Evolutionary conservation across 2,113 vertebrate species (phyloP), one percentile per base, ranked within the genome.

Genomic region (Anthoscopus minutus): DNA sequence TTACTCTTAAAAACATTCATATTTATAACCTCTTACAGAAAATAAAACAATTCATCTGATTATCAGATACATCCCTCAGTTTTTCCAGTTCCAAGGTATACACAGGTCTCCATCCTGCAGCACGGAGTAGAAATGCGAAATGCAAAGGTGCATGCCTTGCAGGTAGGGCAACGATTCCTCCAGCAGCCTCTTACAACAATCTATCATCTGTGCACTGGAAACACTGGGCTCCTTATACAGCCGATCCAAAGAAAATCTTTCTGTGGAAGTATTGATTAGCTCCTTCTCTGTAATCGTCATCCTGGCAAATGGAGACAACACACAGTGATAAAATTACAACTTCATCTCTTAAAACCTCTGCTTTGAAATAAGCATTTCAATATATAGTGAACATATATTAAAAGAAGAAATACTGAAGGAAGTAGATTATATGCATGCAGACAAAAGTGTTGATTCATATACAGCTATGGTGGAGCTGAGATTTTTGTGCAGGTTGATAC

Each of bases 41-140:
- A 96, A 94, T 94, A 95, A 61, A 66, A 94, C 61, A 65, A 80
- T 47, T 73, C 7, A 56, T 94, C 88, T 77, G 66, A 92, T 93
- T 91, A 97, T 61, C 95, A 97, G 53, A 87, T 19, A 74, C 27
- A 51, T 61, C 84, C 84, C 88, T 98, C 97, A 98, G 88, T 94
- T 96, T 95, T 99, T 99, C 99, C 99, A 99, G 93, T 99, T 98
- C 99, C 99, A 99, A 51, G 99, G 99, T 81, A 99, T 98, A 91
- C 98, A 99, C 13, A 99, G 96, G 93, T 99, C 99, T 71, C 99
- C 99, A 14, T 99, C 99, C 94, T 99, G 99, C 98, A 99, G 98
- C 48, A 99, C 99, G 0, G 99, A 99, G 97, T 99, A 99, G 94
- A 99, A 99, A 64, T 99, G 98, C 0, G 99, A 99, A 15, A 99